Evolutionary conservation across 23 tunicate genomes (phyloP).

Genomic region (Trididemnum nubilum): DNA sequence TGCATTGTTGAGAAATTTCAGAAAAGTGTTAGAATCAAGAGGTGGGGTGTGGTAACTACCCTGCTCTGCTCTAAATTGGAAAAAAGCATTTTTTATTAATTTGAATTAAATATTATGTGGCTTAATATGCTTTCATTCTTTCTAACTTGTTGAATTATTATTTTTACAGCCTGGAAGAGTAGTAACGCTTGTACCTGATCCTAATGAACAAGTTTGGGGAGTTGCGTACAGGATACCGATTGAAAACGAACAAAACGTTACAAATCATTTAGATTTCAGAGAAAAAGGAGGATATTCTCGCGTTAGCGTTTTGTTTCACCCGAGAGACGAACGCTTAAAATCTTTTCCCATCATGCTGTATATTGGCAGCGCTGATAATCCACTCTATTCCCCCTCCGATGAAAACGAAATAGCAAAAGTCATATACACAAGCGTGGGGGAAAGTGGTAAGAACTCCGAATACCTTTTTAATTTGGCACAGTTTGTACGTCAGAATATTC

Average conservation of each 20-base stretch:
- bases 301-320: slow-evolving; percentile 50
- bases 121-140: too few species aligned
- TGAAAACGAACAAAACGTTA: slow-evolving; percentile 40
- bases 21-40: too few species aligned
- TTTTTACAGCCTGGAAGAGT: slow-evolving; percentile 89
- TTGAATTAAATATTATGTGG: too few species aligned
- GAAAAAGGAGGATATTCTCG: slow-evolving; percentile 67
- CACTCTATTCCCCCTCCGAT: slow-evolving; percentile 65
- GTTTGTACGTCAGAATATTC: slow-evolving; percentile 74
- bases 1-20: too few species aligned
- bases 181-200: slow-evolving; percentile 62
- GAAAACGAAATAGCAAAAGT: slow-evolving; percentile 55
- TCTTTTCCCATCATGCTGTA: slow-evolving; percentile 64
- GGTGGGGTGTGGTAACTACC: too few species aligned
- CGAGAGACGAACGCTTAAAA: slow-evolving; percentile 37
- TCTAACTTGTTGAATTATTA: too few species aligned
- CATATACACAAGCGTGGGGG: slow-evolving; percentile 57
- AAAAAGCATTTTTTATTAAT: too few species aligned
- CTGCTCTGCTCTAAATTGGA: too few species aligned
- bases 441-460: slow-evolving; percentile 79
- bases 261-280: slow-evolving; percentile 57
- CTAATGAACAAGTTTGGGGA: slow-evolving; percentile 73
- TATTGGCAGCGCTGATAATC: slow-evolving; percentile 82
- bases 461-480: slow-evolving; percentile 82
- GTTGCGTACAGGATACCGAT: slow-evolving; percentile 77